Conservation (phyloP, 2,113 vertebrate genomes). For the Pseudopipra pipra region DNA sequence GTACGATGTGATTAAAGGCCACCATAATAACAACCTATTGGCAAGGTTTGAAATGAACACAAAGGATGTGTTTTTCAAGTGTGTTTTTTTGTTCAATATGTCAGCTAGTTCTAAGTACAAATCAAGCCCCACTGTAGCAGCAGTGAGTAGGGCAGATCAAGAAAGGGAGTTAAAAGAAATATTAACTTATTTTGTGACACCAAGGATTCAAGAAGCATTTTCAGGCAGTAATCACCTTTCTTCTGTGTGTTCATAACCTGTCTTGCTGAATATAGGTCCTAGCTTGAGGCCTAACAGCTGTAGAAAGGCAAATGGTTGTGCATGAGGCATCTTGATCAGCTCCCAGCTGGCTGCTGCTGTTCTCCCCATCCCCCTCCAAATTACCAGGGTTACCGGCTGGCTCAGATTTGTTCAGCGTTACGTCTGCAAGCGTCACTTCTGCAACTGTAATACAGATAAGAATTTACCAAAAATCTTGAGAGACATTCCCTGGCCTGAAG, state of each 20-base stretch:
- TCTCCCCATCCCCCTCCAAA: slow-evolving; percentile 40
- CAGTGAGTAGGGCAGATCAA: not conserved
- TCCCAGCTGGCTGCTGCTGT: slow-evolving; percentile 59
- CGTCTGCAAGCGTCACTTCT: slow-evolving; percentile 44
- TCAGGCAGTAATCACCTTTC: not conserved
- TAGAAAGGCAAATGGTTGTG: slow-evolving; percentile 6
- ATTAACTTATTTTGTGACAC: not conserved
- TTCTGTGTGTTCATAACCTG: not conserved
- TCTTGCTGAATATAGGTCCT: not conserved
- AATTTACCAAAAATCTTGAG: slow-evolving; percentile 41
- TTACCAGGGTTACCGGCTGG: slow-evolving; percentile 41
- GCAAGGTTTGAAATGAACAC: not conserved
- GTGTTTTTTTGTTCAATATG: not conserved
- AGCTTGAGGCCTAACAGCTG: slow-evolving; percentile 43
- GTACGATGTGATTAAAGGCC: not conserved
- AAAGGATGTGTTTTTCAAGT: not conserved
- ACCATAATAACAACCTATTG: accelerated
- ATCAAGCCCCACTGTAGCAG: not conserved
- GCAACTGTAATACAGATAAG: slow-evolving; percentile 56
- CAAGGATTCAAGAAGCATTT: not conserved
- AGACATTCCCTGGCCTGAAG: slow-evolving; percentile 45
- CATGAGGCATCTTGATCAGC: slow-evolving; percentile 44
- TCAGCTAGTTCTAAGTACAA: not conserved
- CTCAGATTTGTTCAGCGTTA: slow-evolving; percentile 41
- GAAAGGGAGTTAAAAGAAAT: not conserved